A percentile compares a stretch with the other conserved stretches of the same genome.
These are phyloP conservation scores for Eilema depressum DNA, from an alignment of 2,888 invertebrate species.

Conservation along the genomic window DNA sequence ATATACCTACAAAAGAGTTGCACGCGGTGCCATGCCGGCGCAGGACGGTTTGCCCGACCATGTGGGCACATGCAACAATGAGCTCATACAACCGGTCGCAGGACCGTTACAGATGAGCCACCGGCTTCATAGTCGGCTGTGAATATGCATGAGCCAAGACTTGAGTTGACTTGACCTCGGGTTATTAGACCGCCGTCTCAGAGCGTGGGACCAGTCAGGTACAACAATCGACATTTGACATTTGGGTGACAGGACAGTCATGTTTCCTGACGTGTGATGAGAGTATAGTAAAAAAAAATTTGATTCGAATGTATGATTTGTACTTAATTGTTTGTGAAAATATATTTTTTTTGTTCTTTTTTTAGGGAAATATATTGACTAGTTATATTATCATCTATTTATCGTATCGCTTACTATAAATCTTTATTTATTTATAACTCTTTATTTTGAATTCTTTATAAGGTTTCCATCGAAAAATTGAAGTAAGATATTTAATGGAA, in stretches of 20 bases:
- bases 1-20: constrained; percentile 22
- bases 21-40: constrained; percentile 30
- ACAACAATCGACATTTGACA: constrained; percentile 76
- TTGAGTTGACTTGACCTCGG: constrained; percentile 85
- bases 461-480: not conserved
- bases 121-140: constrained; percentile 66
- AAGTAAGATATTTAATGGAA: not conserved
- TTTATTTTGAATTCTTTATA: not conserved
- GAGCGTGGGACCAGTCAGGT: constrained; percentile 78
- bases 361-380: no score
- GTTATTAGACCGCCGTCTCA: constrained; percentile 78
- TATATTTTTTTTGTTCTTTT: no score
- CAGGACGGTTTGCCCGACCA: constrained; percentile 52
- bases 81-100: constrained; percentile 80
- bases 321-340: no score
- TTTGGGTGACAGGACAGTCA: constrained; percentile 61
- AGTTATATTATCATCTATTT: no score
- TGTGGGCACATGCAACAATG: constrained; percentile 79
- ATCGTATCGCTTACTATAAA: no score
- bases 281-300: no score
- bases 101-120: constrained; percentile 85
- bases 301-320: no score
- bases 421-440: no score
- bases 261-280: not conserved
- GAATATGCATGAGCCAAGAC: constrained; percentile 85